Base-by-base conservation (phyloP, 2,113 vertebrate genomes). In the Agapornis roseicollis region DNA sequence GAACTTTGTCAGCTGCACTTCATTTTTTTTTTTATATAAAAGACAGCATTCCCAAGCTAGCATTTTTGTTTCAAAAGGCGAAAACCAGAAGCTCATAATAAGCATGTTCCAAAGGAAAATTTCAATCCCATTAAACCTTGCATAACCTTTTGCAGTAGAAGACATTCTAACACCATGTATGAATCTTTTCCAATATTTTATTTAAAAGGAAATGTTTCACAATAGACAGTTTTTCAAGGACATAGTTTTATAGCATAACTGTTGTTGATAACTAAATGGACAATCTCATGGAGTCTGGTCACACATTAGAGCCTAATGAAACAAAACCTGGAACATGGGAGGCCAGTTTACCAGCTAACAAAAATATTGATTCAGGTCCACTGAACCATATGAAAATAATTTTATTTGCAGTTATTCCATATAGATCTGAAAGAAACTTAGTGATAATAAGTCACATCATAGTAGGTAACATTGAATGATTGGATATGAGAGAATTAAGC, bases 1-100 rank as follows among this genome's bases (percentile, higher is more conserved):
- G 80, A 96, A 94, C 53, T 89, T 96, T 85, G 65, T 95, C 89
- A 96, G 65, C 85, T 95, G 58, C 71, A 86, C 68, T 94, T 91
- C 2, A 73, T 89, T 85, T 70, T 92, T 71, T 91, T 86, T 60
- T 82, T 93, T 93, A 92, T 87, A 90, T 95, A 80, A 96, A 96
- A 92, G 64, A 53, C 46, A 71, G 5, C 15, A 61, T 74, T 85
- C 18, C 58, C 29, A 80, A 90, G 42, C 50, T 60, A 77, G 39
- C 39, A 37, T 70, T 96, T 90, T 84, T 89, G 63, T 76, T 79
- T 91, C 37, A 63, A 70, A 85, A 93, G 18, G 25, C 0, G 2
- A 91, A 80, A 5, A 53, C n/a, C 37, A 37, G 66, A 53, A 69
- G 44, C 47, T 85, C 33, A 28, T 80, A 92, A 46, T 87, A 42